Percentiles rank a stretch among this genome's conserved stretches.
phyloP scores from a whole-genome alignment of 2,113 vertebrate species.

The Tupaia chinensis region DNA sequence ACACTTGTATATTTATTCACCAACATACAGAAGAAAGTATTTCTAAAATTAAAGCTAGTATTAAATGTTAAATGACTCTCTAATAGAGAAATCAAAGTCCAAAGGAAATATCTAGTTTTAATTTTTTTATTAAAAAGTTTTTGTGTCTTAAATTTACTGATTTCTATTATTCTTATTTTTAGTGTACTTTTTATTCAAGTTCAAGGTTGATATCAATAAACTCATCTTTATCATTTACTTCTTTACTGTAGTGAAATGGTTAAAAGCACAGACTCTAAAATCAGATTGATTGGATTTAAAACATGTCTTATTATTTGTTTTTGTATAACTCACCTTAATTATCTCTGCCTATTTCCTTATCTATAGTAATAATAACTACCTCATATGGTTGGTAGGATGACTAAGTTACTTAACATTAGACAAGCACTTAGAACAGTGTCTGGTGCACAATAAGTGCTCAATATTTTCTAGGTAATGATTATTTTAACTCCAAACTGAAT shows the following conservation, averaged over 20 bases:
- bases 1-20: background rate
- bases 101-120: constrained; percentile 31
- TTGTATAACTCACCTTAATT: background rate
- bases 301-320: background rate
- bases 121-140: constrained; percentile 28
- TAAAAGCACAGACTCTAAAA: constrained; percentile 1
- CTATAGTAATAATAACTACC: background rate
- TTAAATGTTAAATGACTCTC: constrained; percentile 35
- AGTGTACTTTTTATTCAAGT: background rate
- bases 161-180: constrained; percentile 19
- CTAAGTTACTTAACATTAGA: background rate
- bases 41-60: constrained; percentile 37
- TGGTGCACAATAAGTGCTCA: background rate
- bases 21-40: background rate
- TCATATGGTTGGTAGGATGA: background rate
- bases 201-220: background rate
- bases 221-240: constrained; percentile 26
- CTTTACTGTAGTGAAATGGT: background rate
- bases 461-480: background rate
- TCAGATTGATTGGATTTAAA: background rate
- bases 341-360: background rate
- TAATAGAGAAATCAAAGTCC: constrained; percentile 46
- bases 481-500: constrained; percentile 45
- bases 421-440: background rate
- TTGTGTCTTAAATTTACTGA: constrained; percentile 1